Evolutionary conservation across 1,140 invertebrate species (phyloP).

Genomic region (Sarcophaga peregrina): DNA sequence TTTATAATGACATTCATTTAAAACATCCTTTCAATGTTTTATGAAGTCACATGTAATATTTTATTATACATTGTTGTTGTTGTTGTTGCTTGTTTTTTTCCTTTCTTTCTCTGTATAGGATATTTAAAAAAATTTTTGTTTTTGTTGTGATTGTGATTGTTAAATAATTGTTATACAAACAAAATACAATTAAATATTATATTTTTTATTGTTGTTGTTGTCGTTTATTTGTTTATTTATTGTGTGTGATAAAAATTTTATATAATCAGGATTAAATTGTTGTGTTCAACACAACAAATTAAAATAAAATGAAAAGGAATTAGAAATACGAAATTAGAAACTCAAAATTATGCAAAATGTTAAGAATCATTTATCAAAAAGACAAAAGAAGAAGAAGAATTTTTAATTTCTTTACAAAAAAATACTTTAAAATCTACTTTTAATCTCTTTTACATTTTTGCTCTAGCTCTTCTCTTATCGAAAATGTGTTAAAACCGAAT

Average conservation of each 20-base stretch:
- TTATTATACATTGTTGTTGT: too few relatives aligned
- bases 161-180: slow-evolving; percentile 5
- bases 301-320: neutral
- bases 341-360: too few relatives aligned
- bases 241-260: neutral
- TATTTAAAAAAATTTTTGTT: neutral
- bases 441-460: neutral
- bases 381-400: neutral
- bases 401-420: neutral
- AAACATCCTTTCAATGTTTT: too few relatives aligned
- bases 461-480: too few relatives aligned
- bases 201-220: too few relatives aligned
- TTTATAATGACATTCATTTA: too few relatives aligned
- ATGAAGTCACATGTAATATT: too few relatives aligned
- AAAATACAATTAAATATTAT: neutral
- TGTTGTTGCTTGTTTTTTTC: too few relatives aligned
- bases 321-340: too few relatives aligned
- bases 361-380: neutral
- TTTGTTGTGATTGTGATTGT: neutral
- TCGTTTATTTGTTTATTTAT: neutral
- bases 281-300: neutral
- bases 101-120: too few relatives aligned
- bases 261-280: slow-evolving; percentile 11
- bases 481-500: too few relatives aligned
- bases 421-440: neutral